Percentiles rank a stretch among this genome's conserved stretches.
These are phyloP conservation scores for Heliangelus exortis DNA, from an alignment of 2,797 vertebrate genomes.

Conservation along the genomic window DNA sequence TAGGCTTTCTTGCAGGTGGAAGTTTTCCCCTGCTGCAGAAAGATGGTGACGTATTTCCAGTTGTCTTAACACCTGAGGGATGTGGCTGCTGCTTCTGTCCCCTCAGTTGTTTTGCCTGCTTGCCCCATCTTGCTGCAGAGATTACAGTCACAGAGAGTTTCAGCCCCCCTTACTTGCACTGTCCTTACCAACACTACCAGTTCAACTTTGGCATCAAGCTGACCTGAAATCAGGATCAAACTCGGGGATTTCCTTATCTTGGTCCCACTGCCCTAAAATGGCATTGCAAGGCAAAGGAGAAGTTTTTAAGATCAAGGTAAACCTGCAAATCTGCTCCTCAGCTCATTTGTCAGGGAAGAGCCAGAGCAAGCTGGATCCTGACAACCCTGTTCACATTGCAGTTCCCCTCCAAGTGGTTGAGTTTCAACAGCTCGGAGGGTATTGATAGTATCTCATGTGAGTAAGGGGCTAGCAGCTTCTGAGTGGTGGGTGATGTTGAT, in stretches of 20 bases:
- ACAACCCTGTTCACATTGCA: background rate
- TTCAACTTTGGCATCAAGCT: background rate
- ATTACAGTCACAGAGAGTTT: background rate
- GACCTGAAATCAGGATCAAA: background rate
- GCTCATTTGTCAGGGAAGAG: background rate
- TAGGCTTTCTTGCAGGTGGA: background rate
- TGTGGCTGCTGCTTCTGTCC: background rate
- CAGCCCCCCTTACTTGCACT: background rate
- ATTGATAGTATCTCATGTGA: background rate
- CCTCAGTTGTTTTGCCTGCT: background rate
- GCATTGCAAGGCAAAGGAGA: background rate
- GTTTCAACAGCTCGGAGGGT: background rate
- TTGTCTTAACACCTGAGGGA: background rate
- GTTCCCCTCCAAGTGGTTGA: background rate
- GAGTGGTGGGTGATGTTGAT: conserved; percentile 54
- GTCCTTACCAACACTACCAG: background rate
- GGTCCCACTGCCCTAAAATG: rapidly evolving
- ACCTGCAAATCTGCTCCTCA: background rate
- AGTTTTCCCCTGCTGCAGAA: background rate
- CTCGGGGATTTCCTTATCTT: background rate
- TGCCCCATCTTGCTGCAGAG: background rate
- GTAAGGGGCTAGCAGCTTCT: conserved; percentile 45
- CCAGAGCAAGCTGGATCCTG: background rate
- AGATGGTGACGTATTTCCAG: background rate
- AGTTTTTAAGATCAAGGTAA: background rate